Evolutionary conservation across 1,140 invertebrate genomes (phyloP).

Genomic region (Geopemphigus sp.): DNA sequence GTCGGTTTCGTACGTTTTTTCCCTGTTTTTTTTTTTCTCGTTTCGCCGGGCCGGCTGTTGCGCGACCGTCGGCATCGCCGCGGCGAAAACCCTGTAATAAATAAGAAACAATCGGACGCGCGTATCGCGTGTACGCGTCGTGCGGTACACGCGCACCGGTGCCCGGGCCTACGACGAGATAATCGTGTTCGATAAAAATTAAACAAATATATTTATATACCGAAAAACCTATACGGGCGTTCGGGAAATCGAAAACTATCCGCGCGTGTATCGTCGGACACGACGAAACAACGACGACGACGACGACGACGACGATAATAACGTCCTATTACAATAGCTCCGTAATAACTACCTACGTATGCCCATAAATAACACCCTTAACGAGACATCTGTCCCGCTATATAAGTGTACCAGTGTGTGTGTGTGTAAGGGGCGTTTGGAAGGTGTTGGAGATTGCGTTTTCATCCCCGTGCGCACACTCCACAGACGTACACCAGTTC

Average conservation of each 20-base stretch:
- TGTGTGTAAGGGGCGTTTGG: neutral
- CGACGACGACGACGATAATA: constrained; percentile 34
- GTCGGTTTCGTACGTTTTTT: neutral
- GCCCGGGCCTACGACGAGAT: constrained; percentile 12
- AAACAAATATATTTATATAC: no score
- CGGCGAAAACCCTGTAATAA: neutral
- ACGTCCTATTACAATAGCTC: constrained; percentile 40
- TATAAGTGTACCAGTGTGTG: neutral
- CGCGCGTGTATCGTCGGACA: neutral
- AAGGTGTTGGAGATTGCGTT: constrained; percentile 44
- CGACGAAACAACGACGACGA: no score
- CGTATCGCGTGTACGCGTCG: constrained; percentile 2
- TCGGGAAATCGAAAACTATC: constrained; percentile 6
- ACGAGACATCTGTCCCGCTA: constrained; percentile 45
- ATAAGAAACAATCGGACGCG: constrained; percentile 23
- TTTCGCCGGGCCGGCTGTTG: constrained; percentile 16
- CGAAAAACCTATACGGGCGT: neutral
- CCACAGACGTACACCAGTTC: neutral
- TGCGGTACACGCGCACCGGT: neutral
- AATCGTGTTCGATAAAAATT: constrained; percentile 2
- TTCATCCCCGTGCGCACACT: neutral
- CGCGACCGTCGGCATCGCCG: neutral
- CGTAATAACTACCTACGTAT: constrained; percentile 39
- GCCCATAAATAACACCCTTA: constrained; percentile 49
- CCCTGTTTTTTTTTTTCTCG: neutral